Evolutionary conservation across 2,888 invertebrate species (phyloP).

Genomic region (Morinoia aosen): DNA sequence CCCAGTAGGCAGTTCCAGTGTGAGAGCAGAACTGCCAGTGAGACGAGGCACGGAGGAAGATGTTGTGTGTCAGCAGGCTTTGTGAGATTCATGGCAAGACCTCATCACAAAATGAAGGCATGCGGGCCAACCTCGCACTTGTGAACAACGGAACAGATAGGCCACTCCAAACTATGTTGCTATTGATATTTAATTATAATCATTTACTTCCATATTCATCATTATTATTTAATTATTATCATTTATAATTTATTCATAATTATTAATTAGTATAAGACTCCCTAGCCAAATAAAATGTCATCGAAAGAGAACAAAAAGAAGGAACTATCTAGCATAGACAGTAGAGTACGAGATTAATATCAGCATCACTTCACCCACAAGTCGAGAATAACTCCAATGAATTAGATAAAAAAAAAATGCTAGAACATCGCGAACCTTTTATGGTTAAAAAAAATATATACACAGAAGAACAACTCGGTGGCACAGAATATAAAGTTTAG

Average conservation of each 20-base stretch:
- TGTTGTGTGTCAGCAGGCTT: background rate
- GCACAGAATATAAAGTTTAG: background rate
- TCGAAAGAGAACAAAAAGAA: background rate
- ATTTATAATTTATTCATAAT: too few species aligned
- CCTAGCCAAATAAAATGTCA: too few species aligned
- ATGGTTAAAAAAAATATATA: background rate
- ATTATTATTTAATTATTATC: too few species aligned
- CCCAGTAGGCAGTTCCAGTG: background rate
- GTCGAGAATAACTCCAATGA: background rate
- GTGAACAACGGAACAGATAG: background rate
- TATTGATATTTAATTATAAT: too few species aligned
- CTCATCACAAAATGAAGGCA: background rate
- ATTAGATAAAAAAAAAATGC: background rate
- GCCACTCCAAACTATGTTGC: background rate
- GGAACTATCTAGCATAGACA: too few species aligned
- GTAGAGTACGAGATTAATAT: too few species aligned
- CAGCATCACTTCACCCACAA: background rate
- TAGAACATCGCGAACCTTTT: background rate
- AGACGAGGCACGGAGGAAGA: background rate
- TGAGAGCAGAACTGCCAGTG: background rate
- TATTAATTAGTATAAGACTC: too few species aligned
- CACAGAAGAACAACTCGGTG: background rate
- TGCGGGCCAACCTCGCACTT: background rate
- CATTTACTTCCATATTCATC: too few species aligned
- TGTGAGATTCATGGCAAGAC: background rate